These are phyloP conservation scores for Agrotis ipsilon DNA, from an alignment of 2,888 invertebrate genomes.

Conservation along the genomic window DNA sequence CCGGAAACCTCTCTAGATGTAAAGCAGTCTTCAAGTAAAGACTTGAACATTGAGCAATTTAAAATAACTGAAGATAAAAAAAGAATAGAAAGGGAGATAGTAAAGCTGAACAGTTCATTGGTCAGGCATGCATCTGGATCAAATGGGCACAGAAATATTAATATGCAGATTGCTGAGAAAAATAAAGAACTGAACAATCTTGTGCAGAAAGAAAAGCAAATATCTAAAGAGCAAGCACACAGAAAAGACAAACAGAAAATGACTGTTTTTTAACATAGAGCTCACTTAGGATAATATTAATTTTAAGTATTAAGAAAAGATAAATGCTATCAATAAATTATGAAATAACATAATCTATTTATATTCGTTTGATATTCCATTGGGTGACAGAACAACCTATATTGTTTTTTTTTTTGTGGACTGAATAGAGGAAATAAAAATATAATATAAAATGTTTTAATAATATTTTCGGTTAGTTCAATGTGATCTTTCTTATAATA, in stretches of 20 bases:
- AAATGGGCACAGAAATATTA: slow-evolving; percentile 92
- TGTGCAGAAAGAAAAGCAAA: slow-evolving; percentile 91
- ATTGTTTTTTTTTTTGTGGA: neutral
- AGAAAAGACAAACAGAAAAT: slow-evolving; percentile 94
- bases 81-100: slow-evolving; percentile 92
- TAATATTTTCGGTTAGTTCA: neutral
- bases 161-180: slow-evolving; percentile 91
- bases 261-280: slow-evolving; percentile 92
- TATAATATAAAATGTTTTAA: slow-evolving; percentile 1
- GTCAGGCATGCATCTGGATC: slow-evolving; percentile 92
- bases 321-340: slow-evolving; percentile 48
- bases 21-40: slow-evolving; percentile 91
- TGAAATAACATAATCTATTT: slow-evolving; percentile 1
- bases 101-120: slow-evolving; percentile 92
- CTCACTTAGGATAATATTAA: slow-evolving; percentile 9
- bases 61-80: slow-evolving; percentile 94
- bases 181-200: slow-evolving; percentile 92
- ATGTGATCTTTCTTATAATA: neutral
- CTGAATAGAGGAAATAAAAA: neutral
- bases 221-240: slow-evolving; percentile 93
- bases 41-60: slow-evolving; percentile 94
- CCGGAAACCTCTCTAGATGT: slow-evolving; percentile 74
- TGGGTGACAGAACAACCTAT: neutral
- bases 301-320: slow-evolving; percentile 27
- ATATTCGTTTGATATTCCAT: neutral